Base-by-base conservation (phyloP, 2,113 vertebrate genomes). In the Erythrocebus patas region DNA sequence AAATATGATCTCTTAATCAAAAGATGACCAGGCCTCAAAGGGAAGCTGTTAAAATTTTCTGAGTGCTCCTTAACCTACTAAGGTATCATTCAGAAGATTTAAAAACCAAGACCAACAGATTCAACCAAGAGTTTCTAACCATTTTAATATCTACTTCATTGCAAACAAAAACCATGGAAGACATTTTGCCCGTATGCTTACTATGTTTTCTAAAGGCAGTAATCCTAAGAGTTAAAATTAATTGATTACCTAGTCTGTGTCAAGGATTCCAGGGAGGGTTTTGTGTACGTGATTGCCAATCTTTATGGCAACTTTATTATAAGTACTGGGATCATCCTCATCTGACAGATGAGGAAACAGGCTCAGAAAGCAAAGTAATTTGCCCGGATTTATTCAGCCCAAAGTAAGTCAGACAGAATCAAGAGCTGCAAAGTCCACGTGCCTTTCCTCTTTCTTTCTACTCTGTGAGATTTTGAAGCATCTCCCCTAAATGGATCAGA, bases 21-120 rank as follows among this genome's bases (percentile, higher is more conserved):
- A 97, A 98, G 57, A 43, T 50, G 85, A 87, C 13, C 89, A 97
- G 66, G 96, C 97, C 92, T 96, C 87, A 92, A 80, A 87, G 89
- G 52, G 30, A 86, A 91, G 38, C 40, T 72, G 55, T 83, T 72
- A 30, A 27, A 68, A 70, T 20, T 55, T 55, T 55, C 7, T 55
- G 52, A 75, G 32, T 75, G 20, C 10, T 66, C 66, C 76, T 40
- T 91, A 64, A 91, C 13, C 90, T 96, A 80, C 30, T 17, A 96
- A 89, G 75, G 91, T 25, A 97, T 64, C 16, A 64, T 64, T 32
- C 50, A 50, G 25, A 17, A 72, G 32, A 96, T 66, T 87, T 92
- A 86, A 96, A 97, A 87, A 88, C 83, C 38, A 80, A 93, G 72
- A 64, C 0, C 0, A 97, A 93, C 6, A 82, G 50, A 95, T 8